A percentile compares a stretch with the other conserved stretches of the same genome.
Evolutionary conservation across 2,113 vertebrate genomes (phyloP).

Genomic region (Oceanodroma tethys): DNA sequence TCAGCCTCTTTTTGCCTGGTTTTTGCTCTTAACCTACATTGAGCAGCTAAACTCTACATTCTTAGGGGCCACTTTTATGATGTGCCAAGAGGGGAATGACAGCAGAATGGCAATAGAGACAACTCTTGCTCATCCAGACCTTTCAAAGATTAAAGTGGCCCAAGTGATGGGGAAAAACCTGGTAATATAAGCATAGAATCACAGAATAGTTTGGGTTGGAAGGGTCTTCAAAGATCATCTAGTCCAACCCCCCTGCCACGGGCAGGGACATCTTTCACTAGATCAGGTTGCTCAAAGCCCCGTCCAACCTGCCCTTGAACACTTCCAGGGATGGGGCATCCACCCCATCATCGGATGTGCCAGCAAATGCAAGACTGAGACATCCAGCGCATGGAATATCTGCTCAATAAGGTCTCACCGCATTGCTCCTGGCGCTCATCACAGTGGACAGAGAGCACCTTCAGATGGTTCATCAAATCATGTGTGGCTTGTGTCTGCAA

Average conservation of each 20-base stretch:
- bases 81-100: background rate
- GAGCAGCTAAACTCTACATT: background rate
- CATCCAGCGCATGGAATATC: background rate
- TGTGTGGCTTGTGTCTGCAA: background rate
- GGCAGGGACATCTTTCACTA: background rate
- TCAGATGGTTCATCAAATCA: background rate
- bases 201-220: background rate
- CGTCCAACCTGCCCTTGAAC: background rate
- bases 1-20: background rate
- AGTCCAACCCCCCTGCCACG: too few relatives aligned
- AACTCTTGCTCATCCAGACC: background rate
- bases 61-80: background rate
- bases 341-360: background rate
- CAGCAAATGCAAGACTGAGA: background rate
- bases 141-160: background rate
- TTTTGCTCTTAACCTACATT: background rate
- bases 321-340: background rate
- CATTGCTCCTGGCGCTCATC: background rate
- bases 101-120: background rate
- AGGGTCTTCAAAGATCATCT: background rate
- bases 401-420: background rate
- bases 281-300: background rate
- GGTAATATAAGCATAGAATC: background rate
- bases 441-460: background rate
- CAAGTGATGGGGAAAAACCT: background rate